phyloP scores from a whole-genome alignment of 2,113 vertebrate species.

The Genyomyrus donnyi region DNA sequence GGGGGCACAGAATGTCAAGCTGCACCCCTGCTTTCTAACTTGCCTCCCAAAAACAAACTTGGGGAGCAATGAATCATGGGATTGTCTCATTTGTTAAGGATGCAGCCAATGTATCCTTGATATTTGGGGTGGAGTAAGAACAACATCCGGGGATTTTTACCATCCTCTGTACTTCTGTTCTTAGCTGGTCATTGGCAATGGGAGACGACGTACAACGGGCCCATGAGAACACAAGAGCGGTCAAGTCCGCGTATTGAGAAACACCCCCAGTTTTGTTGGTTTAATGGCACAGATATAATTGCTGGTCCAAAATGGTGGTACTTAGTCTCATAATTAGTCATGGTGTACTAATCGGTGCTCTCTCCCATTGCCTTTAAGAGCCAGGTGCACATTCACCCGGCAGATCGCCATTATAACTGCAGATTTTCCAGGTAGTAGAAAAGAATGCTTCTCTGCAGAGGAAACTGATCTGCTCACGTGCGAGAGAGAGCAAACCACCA shows the following conservation, averaged over 20 bases:
- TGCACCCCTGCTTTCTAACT: background rate
- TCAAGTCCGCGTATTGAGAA: background rate
- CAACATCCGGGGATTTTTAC: background rate
- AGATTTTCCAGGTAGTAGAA: background rate
- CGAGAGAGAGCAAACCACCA: background rate
- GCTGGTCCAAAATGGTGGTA: background rate
- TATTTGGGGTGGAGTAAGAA: background rate
- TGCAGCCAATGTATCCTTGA: no score
- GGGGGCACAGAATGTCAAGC: background rate
- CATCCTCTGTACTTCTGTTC: background rate
- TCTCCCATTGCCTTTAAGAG: background rate
- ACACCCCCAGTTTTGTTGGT: background rate
- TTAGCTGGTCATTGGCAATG: background rate
- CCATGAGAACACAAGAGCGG: background rate
- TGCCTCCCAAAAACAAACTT: background rate
- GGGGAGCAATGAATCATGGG: background rate
- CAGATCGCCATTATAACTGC: background rate
- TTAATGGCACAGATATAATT: background rate
- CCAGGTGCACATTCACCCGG: background rate
- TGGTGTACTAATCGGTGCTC: background rate
- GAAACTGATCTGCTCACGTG: background rate
- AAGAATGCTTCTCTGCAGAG: background rate
- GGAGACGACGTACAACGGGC: background rate
- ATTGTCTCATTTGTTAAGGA: background rate
- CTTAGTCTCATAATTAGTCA: background rate